phyloP scores from a whole-genome alignment of 2,797 vertebrate species.

The Otolemur crassicaudatus region DNA sequence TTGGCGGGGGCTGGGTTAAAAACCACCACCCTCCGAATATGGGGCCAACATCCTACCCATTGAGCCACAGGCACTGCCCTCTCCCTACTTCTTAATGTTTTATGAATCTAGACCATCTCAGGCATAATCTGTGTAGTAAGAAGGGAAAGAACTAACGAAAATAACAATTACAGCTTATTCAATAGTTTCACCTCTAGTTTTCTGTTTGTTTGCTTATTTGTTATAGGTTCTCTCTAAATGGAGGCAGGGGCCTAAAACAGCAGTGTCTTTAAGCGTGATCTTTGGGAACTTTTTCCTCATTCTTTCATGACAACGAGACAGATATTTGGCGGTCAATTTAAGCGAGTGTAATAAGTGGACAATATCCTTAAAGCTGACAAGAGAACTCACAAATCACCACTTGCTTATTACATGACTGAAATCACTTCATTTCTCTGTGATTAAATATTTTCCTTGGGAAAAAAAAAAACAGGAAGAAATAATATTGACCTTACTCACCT shows the following conservation, averaged over 20 bases:
- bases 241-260: neutral
- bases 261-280: accelerated
- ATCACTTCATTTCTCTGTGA: slow-evolving; percentile 8
- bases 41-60: no score
- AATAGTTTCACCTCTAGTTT: neutral
- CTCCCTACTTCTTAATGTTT: neutral
- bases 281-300: accelerated
- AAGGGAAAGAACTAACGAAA: neutral
- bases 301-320: neutral
- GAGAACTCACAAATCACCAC: neutral
- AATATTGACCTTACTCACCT: slow-evolving; percentile 29
- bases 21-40: no score
- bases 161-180: neutral
- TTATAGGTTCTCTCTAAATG: neutral
- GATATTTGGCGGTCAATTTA: neutral
- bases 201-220: neutral
- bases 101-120: neutral
- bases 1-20: no score
- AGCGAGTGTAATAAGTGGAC: neutral
- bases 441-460: slow-evolving; percentile 47
- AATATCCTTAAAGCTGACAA: neutral
- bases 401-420: neutral
- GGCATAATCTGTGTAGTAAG: neutral
- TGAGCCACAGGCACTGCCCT: neutral
- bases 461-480: slow-evolving; percentile 30